Base-by-base conservation (phyloP, 30 jellyfish, hydroid and myxozoan species). In the Cassiopea xamachana region DNA sequence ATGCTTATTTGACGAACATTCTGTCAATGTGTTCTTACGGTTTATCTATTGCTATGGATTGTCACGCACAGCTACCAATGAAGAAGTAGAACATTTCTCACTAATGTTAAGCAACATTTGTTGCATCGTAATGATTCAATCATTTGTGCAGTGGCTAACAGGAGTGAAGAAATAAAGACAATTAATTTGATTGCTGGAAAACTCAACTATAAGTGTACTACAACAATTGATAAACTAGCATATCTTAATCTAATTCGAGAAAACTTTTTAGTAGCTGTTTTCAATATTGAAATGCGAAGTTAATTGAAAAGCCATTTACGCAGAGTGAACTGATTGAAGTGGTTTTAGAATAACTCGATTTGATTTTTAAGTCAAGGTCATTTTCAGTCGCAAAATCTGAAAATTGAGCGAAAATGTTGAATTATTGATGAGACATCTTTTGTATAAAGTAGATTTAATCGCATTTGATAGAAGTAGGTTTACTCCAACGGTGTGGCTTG, bases 281-380 rank as follows among this genome's bases (percentile, higher is more conserved):
- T 71, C 55, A 71, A 71, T 71, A 43, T 43, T 18, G 80, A 71
- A 71, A 71, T 71, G 16, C 51, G 39, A 71, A 71, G 80, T 71
- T 71, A 71, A 71, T 71, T 71, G 80, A 43, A 43, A 71, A 71
- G 80, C 80, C 80, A 55, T 71, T 71, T 71, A 71, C 16, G 80
- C 80, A 27, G 58, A 71, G 47, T 78, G 75, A 27, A 49, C 51
- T 78, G 73, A 78, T 78, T 78, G 75, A 70, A 67, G 58, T 45
- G 16, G 72, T 82, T 55, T 82, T 61, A 60, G 75, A 82, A 61
- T 43, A 60, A 82, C 58, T 69, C 90, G 90, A 82, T 82, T 82
- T 82, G 90, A 82, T 82, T 82, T 82, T n/a, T 12, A 55, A n/a
- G 77, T 78, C 13, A 82, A 71, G 90, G 90, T 82, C 90, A 82